phyloP scores from a whole-genome alignment of 2,888 invertebrate genomes.

The Abscondita cerata region DNA sequence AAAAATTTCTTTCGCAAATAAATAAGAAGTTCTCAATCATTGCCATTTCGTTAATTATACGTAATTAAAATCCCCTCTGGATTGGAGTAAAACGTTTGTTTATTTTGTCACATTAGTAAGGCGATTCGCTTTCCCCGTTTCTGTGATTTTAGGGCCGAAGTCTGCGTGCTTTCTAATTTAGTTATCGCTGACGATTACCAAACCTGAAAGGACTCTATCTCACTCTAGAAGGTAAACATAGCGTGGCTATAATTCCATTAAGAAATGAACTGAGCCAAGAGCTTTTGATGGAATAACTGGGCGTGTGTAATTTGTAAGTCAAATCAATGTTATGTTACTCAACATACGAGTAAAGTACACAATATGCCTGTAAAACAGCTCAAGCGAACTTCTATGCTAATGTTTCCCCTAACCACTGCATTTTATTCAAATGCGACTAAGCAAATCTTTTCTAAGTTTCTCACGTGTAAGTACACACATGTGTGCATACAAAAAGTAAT shows the following conservation, averaged over 20 bases:
- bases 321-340: constrained; percentile 55
- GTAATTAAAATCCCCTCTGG: constrained; percentile 54
- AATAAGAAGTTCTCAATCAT: constrained; percentile 40
- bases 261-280: constrained; percentile 58
- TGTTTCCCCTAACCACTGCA: constrained; percentile 14
- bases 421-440: constrained; percentile 6
- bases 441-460: constrained; percentile 18
- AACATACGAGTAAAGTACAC: constrained; percentile 33
- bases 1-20: constrained; percentile 24
- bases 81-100: constrained; percentile 55
- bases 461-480: constrained; percentile 20
- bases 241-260: constrained; percentile 57
- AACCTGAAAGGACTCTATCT: constrained; percentile 40
- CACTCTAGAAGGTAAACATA: constrained; percentile 52
- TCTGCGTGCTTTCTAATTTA: constrained; percentile 32
- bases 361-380: constrained; percentile 34
- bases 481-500: too few relatives aligned
- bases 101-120: constrained; percentile 44
- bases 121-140: constrained; percentile 28
- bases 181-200: constrained; percentile 35
- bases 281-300: constrained; percentile 52
- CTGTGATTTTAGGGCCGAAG: constrained; percentile 11
- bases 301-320: constrained; percentile 56
- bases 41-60: constrained; percentile 55
- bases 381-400: constrained; percentile 51